Evolutionary conservation across 2,797 vertebrate species (phyloP), one percentile per base, ranked within the genome.

Genomic region (Chloroceryle inda): DNA sequence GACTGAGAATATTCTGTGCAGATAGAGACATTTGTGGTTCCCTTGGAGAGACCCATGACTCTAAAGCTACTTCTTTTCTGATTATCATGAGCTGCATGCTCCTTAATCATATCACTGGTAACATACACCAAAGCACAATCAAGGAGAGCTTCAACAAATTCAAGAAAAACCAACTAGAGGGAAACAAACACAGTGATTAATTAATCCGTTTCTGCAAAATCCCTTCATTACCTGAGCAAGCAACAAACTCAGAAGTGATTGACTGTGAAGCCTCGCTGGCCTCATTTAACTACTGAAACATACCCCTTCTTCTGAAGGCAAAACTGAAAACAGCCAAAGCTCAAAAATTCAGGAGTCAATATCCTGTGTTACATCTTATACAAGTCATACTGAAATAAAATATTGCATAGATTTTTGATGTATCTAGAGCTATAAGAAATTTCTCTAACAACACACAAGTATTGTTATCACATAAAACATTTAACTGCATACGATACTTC

Each of bases 71-170:
- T 93, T 44, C 22, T 40, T 38, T 68, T 59, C 59, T 12, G 13
- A 33, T 49, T n/a, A 11, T 71, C 85, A 44, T 2, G 1, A 69
- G 77, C 83, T 16, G 13, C 64, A 42, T 67, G 75, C 78, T 96
- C 77, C 11, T 79, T 89, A 27, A 84, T 50, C 82, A 59, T 89
- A 27, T 94, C 97, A 13, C 80, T 69, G 3, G 95, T 97, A 77
- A 97, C 94, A 40, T 97, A 98, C 26, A 98, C 76, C 50, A 98
- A 81, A 0, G 98, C 98, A 50, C 99, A 99, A n/a, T 97, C 97
- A 44, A 99, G 88, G 35, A 99, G 98, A 24, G 98, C 98, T 94
- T 99, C 99, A 22, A 99, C 98, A 97, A 99, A 99, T 83, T 99
- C 99, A 88, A 99, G 98, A 97, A 99, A 99, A 7, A 98, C 98